phyloP scores from a whole-genome alignment of 2,797 vertebrate genomes.

The Alfaro cultratus region DNA sequence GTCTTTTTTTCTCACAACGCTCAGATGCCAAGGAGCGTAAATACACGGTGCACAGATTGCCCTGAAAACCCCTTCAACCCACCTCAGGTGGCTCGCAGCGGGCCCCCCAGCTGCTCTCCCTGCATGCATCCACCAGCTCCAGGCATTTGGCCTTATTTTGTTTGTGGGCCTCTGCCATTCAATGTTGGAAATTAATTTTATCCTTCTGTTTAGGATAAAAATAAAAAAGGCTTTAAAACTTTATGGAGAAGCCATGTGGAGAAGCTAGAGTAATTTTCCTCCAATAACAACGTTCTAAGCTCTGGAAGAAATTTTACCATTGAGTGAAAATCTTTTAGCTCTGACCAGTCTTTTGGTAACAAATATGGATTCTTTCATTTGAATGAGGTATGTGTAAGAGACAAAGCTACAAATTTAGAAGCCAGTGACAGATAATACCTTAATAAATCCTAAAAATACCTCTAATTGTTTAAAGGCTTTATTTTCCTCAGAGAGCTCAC shows the following conservation, averaged over 20 bases:
- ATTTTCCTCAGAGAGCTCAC: constrained; percentile 52
- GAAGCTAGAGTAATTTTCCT: background rate
- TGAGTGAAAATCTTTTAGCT: constrained; percentile 3
- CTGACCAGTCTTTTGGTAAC: background rate
- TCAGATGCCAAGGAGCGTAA: background rate
- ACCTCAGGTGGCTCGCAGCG: background rate
- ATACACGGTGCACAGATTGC: background rate
- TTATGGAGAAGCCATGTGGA: background rate
- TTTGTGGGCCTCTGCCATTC: background rate
- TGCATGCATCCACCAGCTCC: background rate
- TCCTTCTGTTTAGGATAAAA: background rate
- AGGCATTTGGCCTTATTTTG: background rate
- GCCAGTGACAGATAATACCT: constrained; percentile 20
- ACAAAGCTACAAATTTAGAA: background rate
- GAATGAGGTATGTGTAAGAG: background rate
- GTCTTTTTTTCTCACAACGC: background rate
- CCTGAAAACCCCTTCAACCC: background rate
- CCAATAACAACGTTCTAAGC: background rate
- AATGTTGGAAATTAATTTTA: background rate
- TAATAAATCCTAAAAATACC: constrained; percentile 76
- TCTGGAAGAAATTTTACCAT: background rate
- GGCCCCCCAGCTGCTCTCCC: background rate
- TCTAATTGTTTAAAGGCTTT: constrained; percentile 51
- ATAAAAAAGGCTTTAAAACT: background rate
- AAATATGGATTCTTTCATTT: background rate